A percentile compares a stretch with the other conserved stretches of the same genome.
These are phyloP conservation scores for Gnathonemus longibarbis DNA, from an alignment of 2,113 vertebrate species.

Conservation along the genomic window DNA sequence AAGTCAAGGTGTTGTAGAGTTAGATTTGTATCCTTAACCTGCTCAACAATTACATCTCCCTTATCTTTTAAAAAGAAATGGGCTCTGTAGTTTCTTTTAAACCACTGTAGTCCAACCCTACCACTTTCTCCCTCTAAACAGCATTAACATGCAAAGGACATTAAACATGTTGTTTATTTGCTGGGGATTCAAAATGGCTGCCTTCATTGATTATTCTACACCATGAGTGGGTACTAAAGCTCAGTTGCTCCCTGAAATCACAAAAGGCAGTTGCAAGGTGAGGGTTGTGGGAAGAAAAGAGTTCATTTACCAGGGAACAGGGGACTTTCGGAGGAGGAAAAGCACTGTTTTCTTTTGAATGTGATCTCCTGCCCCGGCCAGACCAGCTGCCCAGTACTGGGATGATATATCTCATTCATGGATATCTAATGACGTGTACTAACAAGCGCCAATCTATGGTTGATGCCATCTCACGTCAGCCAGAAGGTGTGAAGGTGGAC, in stretches of 20 bases:
- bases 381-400: neutral
- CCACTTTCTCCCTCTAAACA: neutral
- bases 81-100: conserved; percentile 6
- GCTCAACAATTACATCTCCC: neutral
- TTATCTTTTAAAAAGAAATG: conserved; percentile 13
- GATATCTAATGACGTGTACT: neutral
- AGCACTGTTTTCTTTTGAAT: neutral
- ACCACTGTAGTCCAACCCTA: conserved; percentile 7
- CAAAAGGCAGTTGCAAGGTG: neutral
- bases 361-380: neutral
- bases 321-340: neutral
- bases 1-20: neutral
- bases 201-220: neutral
- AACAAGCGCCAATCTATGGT: neutral
- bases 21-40: conserved; percentile 8
- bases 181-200: neutral
- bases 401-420: neutral
- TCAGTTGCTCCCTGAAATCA: neutral
- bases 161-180: conserved; percentile 6
- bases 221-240: conserved; percentile 9
- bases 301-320: neutral
- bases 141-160: conserved; percentile 11
- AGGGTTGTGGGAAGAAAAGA: neutral
- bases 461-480: neutral
- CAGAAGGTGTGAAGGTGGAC: neutral